Evolutionary conservation across 1,140 invertebrate species (phyloP), one percentile per base, ranked within the genome.

Genomic region (Drosophila lowei): DNA sequence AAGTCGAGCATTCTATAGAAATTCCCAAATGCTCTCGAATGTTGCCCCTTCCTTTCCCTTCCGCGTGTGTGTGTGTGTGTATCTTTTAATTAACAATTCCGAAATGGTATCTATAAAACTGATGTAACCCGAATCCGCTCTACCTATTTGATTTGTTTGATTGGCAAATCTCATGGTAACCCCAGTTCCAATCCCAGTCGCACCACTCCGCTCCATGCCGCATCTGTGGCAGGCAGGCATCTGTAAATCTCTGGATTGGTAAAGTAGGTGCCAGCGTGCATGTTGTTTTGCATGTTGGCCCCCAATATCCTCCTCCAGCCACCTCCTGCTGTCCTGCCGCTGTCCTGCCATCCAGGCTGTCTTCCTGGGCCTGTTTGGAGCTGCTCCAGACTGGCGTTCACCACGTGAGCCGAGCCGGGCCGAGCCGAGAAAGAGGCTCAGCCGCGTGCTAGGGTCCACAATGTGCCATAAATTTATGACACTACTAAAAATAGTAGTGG

Each of bases 381-480:
- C 18, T 28, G 23, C 46, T 34, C 54, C 28, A 41, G 15, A 54
- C 30, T 15, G n/a, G 50, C 13, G 16, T 41, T 53, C 50, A 18
- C 50, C 54, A 43, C 54, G 23, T 56, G 54, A 56, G 54, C 25
- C 42, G 21, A n/a, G 5, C 66, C 66, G 54, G 46, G 54, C 25
- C 42, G 21, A n/a, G 5, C 66, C 66, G 34, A 48, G 66, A 16
- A 25, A 64, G 63, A 13, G 18, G 49, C 56, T 30, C 48, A 54
- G 44, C 44, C 57, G 47, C 53, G 44, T 62, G 50, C 41, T 38
- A 21, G 49, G 34, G 47, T 56, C 73, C 57, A 80, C 80, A 85
- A 85, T 80, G 81, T 85, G 80, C 80, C 83, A 85, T 86, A 85
- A 85, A 85, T 85, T 86, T 85, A 85, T 85, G 80, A 80, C 77